Base-by-base conservation (phyloP, 1,140 invertebrate species). In the Cyphomyrmex costatus region DNA sequence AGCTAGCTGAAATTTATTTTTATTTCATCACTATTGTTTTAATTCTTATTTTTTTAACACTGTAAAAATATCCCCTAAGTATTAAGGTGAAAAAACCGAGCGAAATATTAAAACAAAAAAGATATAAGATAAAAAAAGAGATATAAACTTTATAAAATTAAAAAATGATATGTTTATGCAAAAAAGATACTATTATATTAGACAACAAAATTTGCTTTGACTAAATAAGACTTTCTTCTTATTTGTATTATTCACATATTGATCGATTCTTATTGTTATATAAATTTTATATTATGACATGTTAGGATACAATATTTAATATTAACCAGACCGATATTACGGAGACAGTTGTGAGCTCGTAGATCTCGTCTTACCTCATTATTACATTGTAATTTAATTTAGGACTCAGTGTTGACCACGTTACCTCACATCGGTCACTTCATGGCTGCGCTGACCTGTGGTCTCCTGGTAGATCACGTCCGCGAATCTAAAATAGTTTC, bases 351-450 rank as follows among this genome's bases (percentile, higher is more conserved):
- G 49, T 51, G 19, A 66, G 36, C 33, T 42, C 19, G 19, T 42
- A 46, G 12, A 33, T 73, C 24, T 83, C 53, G 16, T 42, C 36
- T 42, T 8, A 42, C 24, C 21, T n/a, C 16, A 21, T 71, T 61
- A 36, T 19, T 65, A 85, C 58, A 27, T 80, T 51, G 8, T 42
- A 4, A 82, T 49, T 58, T 21, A 27, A 77, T 87, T 77, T 79
- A 96, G 96, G 95, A 96, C 91, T 96, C 96, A 3, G 95, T 96
- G 42, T 77, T 96, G 14, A 96, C 95, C 21, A 96, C 96, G 33
- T 91, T 96, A 76, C 96, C 96, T 27, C 96, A 96, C 83, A 96
- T 96, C 61, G 96, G 96, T 21, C 96, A 96, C 86, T 96, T 96
- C 86, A 93, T 96, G 91, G 96, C 96, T 73, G 96, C 96, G 16